These are phyloP conservation scores for Pachycephala philippinensis DNA, from an alignment of 2,113 vertebrate genomes.

Conservation along the genomic window DNA sequence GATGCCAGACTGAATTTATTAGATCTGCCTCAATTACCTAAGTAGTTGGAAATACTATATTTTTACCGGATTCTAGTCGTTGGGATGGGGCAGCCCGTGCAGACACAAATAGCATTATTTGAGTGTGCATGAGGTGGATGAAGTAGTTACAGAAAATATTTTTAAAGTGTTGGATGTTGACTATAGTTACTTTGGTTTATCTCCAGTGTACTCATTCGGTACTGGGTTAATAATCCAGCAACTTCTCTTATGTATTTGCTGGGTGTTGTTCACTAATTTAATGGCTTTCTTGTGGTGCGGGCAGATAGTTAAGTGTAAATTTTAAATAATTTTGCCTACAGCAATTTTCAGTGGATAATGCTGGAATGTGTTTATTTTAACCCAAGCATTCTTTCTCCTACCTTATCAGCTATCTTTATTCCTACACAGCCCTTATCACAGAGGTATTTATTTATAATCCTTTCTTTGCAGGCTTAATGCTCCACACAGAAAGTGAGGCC, in stretches of 20 bases:
- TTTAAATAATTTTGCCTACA: background rate
- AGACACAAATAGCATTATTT: background rate
- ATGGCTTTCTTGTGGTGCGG: background rate
- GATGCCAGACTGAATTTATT: background rate
- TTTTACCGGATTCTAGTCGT: background rate
- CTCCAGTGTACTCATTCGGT: background rate
- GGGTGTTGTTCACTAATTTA: background rate
- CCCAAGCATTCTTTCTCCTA: background rate
- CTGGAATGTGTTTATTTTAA: constrained; percentile 17
- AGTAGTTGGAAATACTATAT: accelerated
- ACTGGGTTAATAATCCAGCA: background rate
- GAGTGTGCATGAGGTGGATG: background rate
- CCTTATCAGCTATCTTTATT: constrained; percentile 4
- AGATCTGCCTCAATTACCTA: background rate
- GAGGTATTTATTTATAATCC: constrained; percentile 39
- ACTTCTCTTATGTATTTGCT: background rate
- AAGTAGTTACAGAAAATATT: background rate
- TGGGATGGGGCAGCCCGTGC: accelerated
- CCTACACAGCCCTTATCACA: background rate
- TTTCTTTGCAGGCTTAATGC: constrained; percentile 33
- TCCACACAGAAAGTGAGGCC: background rate
- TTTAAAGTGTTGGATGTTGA: background rate
- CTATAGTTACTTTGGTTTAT: background rate
- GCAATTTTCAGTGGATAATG: background rate
- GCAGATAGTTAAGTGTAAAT: background rate